These are phyloP conservation scores for Fabriciana adippe DNA, from an alignment of 2,888 invertebrate genomes.

Conservation along the genomic window DNA sequence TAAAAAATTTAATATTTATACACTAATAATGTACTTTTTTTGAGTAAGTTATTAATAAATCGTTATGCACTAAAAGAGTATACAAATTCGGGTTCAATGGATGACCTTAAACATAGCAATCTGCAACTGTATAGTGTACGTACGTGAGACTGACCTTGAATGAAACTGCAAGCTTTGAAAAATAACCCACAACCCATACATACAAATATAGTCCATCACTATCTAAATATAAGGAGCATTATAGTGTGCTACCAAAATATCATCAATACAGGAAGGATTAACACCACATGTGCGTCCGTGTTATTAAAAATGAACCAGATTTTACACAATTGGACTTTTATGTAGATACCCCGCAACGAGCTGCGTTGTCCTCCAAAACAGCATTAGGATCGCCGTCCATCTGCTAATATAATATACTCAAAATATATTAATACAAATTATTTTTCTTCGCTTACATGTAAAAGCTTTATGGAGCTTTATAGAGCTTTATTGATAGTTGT, in stretches of 20 bases:
- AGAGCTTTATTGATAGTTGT: too few species aligned
- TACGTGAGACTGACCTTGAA: conserved; percentile 26
- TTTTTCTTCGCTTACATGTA: too few species aligned
- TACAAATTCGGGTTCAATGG: conserved; percentile 10
- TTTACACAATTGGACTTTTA: conserved; percentile 54
- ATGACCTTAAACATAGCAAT: conserved; percentile 11
- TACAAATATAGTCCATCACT: background rate
- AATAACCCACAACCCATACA: background rate
- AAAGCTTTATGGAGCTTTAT: too few species aligned
- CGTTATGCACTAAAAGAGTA: background rate
- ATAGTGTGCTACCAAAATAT: conserved; percentile 1
- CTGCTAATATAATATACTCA: background rate
- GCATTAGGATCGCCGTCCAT: conserved; percentile 21
- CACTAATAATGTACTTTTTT: too few species aligned
- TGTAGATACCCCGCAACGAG: conserved; percentile 52
- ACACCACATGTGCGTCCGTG: conserved; percentile 40
- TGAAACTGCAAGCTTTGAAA: conserved; percentile 23
- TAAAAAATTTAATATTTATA: too few species aligned
- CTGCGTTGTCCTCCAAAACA: conserved; percentile 51
- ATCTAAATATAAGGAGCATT: background rate
- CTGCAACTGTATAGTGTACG: background rate
- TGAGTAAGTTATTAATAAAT: background rate
- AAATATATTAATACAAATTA: background rate
- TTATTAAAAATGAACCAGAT: conserved; percentile 51
- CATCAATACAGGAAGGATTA: conserved; percentile 32